A percentile compares a stretch with the other conserved stretches of the same genome.
Conservation (phyloP, 2,113 vertebrate genomes). For the Castor canadensis region DNA sequence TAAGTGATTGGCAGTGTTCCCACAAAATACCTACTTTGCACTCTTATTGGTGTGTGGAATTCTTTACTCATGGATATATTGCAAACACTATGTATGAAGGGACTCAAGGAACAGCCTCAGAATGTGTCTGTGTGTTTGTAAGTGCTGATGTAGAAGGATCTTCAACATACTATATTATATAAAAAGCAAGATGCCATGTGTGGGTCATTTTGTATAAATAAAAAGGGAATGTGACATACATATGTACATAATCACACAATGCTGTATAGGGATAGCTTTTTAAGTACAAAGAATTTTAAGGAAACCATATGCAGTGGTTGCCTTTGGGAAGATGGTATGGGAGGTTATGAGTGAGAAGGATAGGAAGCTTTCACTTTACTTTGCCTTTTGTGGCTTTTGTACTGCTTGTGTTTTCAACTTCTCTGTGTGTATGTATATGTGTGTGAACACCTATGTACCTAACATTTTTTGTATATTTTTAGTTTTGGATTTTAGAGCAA, state of each 20-base stretch:
- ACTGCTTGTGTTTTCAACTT: not conserved
- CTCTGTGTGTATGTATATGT: not conserved
- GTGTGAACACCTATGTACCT: not conserved
- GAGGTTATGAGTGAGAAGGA: not conserved
- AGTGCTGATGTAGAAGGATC: not conserved
- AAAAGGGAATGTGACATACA: not conserved
- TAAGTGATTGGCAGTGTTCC: not conserved
- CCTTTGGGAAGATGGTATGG: not conserved
- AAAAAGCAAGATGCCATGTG: not conserved
- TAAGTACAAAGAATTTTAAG: not conserved
- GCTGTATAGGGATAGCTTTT: not conserved
- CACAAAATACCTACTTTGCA: not conserved
- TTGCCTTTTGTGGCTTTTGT: not conserved
- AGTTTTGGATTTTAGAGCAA: not conserved
- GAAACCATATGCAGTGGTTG: not conserved
- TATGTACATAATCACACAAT: not conserved
- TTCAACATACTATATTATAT: not conserved
- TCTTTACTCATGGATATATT: not conserved
- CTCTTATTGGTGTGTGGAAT: not conserved
- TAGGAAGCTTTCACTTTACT: not conserved
- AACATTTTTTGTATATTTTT: not conserved
- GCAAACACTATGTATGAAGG: not conserved
- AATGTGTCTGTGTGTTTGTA: not conserved
- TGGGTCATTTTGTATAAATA: not conserved
- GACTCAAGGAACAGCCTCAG: not conserved